Evolutionary conservation across 2,888 invertebrate species (phyloP).

Genomic region (Drosophila diplacantha): DNA sequence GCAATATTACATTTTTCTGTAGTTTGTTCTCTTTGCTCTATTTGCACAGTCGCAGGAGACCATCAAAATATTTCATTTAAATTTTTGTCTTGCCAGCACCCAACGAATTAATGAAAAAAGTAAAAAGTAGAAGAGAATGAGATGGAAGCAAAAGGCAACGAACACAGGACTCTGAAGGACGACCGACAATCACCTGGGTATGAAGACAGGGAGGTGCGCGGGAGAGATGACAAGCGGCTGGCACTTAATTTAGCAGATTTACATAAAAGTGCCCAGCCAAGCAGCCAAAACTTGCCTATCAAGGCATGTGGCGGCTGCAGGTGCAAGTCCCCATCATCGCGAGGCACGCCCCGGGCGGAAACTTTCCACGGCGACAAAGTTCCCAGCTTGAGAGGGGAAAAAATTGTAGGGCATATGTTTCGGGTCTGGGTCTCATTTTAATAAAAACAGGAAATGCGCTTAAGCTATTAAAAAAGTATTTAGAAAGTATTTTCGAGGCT

Average conservation of each 20-base stretch:
- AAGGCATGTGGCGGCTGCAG: slow-evolving; percentile 44
- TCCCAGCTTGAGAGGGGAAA: slow-evolving; percentile 27
- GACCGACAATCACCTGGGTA: slow-evolving; percentile 35
- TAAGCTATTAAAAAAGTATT: slow-evolving; percentile 72
- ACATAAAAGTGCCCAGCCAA: slow-evolving; percentile 51
- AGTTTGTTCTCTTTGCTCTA: slow-evolving; percentile 12
- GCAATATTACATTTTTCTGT: slow-evolving; percentile 38
- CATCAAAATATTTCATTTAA: slow-evolving; percentile 61
- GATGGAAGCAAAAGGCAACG: slow-evolving; percentile 35
- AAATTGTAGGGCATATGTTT: slow-evolving; percentile 57
- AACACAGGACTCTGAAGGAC: slow-evolving; percentile 26
- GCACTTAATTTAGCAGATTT: slow-evolving; percentile 70
- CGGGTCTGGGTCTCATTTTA: slow-evolving; percentile 42
- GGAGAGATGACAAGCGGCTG: slow-evolving; percentile 44
- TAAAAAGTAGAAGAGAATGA: slow-evolving; percentile 4
- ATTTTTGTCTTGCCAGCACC: slow-evolving; percentile 46
- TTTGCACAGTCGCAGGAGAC: slow-evolving; percentile 26
- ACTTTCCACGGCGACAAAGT: slow-evolving; percentile 67
- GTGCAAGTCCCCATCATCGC: slow-evolving; percentile 48
- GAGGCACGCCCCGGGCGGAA: slow-evolving; percentile 29
- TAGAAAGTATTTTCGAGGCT: slow-evolving; percentile 61
- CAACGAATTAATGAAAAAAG: slow-evolving; percentile 56
- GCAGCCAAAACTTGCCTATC: slow-evolving; percentile 20
- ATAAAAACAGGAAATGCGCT: slow-evolving; percentile 67
- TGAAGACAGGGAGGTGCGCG: neutral